Evolutionary conservation across 2,888 invertebrate genomes (phyloP), one percentile per base, ranked within the genome.

Genomic region (Diaprepes abbreviatus): DNA sequence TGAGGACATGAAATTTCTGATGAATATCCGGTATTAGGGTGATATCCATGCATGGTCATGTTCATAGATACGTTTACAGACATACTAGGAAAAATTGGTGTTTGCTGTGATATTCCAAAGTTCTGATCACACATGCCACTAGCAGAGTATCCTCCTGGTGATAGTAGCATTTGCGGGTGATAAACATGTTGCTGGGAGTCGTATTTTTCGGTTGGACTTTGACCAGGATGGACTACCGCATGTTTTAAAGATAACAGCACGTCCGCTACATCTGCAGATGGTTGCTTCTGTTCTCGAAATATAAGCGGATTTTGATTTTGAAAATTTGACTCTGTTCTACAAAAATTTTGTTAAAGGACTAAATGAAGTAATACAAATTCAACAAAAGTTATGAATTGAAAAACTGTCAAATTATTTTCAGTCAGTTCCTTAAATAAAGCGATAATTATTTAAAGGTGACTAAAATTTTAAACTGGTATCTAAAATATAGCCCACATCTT

Each of bases 11-110:
- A 84, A 76, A 90, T 87, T 73, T 90, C 90, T 0, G 88, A 85
- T 1, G 83, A 84, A 73, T 83, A 83, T 17, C 77, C 80, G 10
- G 74, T 70, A 81, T 80, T 85, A 75, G 79, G 85, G 79, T 88
- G 88, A 76, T 91, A 91, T 1, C 91, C 91, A 74, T 95, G 95
- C 93, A 97, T 96, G 66, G 97, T 97, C 97, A 97, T 97, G 83
- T 96, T 97, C 97, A 97, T 97, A 77, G 94, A 94, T 0, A 97
- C 96, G 81, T 97, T 97, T 74, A 97, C 96, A 79, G 95, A 95
- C 97, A 97, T 97, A 79, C 95, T 93, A 9, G 96, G 95, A 82
- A 94, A 94, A 73, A 92, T 87, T 0, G 90, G 83, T 3, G 79
- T 38, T 69, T 82, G 83, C 36, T 80, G 82, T 5, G 74, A 3